Percentiles rank a stretch among this genome's conserved stretches.
These are phyloP conservation scores for Aradus depressus DNA, from an alignment of 2,888 invertebrate species.

Conservation along the genomic window DNA sequence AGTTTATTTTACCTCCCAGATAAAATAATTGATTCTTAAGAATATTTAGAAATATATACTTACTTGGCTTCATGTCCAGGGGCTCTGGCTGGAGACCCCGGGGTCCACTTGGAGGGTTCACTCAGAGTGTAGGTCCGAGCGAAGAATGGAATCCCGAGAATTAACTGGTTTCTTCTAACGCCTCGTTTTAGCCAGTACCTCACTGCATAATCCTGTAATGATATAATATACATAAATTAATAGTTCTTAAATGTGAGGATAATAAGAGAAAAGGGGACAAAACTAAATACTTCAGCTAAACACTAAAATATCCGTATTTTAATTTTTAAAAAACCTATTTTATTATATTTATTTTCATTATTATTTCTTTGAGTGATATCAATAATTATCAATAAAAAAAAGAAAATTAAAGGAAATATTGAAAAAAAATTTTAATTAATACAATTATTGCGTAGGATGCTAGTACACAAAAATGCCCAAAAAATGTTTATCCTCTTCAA, in stretches of 20 bases:
- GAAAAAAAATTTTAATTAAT: no score
- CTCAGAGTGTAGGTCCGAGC: constrained; percentile 60
- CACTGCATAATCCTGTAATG: constrained; percentile 54
- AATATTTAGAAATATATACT: neutral
- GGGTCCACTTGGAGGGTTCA: constrained; percentile 41
- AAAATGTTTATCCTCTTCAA: no score
- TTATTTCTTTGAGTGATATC: no score
- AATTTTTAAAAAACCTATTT: no score
- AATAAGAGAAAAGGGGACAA: neutral
- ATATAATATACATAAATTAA: constrained; percentile 2
- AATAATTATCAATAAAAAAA: no score
- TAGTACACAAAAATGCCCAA: no score
- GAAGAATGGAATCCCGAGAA: constrained; percentile 78
- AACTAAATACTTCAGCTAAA: neutral
- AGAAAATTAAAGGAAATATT: no score
- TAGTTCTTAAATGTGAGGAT: neutral
- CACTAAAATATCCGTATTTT: neutral
- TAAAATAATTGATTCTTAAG: no score
- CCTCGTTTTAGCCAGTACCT: constrained; percentile 69
- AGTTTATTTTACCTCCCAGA: no score
- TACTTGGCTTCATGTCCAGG: constrained; percentile 49
- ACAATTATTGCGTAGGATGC: no score
- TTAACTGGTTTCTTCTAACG: constrained; percentile 63
- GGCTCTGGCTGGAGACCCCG: constrained; percentile 48
- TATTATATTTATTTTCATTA: no score